A percentile compares a stretch with the other conserved stretches of the same genome.
These are phyloP conservation scores for Mobula birostris DNA, from an alignment of 2,113 vertebrate species.

Conservation along the genomic window DNA sequence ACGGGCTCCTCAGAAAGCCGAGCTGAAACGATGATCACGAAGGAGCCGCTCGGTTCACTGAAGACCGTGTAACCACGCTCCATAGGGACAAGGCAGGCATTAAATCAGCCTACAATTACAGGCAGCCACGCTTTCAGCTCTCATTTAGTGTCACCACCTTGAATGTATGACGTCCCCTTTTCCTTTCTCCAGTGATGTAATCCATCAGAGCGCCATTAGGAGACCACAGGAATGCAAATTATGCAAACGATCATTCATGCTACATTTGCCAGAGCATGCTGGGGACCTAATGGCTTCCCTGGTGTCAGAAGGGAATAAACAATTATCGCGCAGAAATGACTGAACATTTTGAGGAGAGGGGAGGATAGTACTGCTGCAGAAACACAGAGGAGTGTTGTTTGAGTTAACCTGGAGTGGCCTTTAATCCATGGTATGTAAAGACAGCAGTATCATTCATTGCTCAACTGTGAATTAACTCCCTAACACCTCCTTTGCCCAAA, in stretches of 20 bases:
- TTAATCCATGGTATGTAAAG: background rate
- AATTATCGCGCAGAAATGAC: background rate
- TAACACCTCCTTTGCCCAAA: too few species aligned
- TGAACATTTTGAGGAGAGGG: background rate
- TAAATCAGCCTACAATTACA: slow-evolving; percentile 25
- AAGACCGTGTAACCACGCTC: background rate
- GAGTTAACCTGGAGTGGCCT: background rate
- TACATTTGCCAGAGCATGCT: slow-evolving; percentile 57
- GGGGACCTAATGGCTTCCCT: slow-evolving; percentile 59
- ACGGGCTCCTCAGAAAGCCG: background rate
- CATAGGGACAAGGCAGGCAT: background rate
- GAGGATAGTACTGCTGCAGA: background rate
- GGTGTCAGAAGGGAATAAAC: slow-evolving; percentile 51
- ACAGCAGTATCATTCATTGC: too few species aligned
- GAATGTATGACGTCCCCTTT: slow-evolving; percentile 57
- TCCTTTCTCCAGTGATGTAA: slow-evolving; percentile 47
- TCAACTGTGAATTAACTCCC: too few species aligned
- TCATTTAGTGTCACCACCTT: slow-evolving; percentile 42
- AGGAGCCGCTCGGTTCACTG: slow-evolving; percentile 6
- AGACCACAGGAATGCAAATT: slow-evolving; percentile 67
- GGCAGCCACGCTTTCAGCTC: background rate
- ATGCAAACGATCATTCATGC: slow-evolving; percentile 63
- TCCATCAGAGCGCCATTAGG: slow-evolving; percentile 58
- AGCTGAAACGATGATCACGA: background rate
- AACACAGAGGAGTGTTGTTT: background rate